Evolutionary conservation across 2,113 vertebrate genomes (phyloP), one percentile per base, ranked within the genome.

Genomic region (Passer domesticus): DNA sequence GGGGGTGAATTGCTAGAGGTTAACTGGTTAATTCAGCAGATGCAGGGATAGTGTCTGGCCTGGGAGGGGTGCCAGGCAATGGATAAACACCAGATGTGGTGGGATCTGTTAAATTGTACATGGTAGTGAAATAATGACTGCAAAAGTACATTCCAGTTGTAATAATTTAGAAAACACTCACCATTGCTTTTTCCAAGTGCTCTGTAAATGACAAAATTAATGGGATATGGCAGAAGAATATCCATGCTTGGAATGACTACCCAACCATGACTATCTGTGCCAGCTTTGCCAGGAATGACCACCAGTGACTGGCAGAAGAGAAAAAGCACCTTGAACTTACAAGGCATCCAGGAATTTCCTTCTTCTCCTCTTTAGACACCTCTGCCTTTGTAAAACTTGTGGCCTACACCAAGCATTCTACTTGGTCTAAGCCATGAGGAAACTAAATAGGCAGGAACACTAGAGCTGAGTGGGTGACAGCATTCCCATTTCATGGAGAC

Each of bases 41-140:
- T 81, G 52, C 47, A 70, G 70, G 58, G 25, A 13, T 33, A 17
- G 27, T 62, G 63, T 19, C 31, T 18, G 75, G 15, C 33, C 22
- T 66, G 53, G 47, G 39, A 80, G 11, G 28, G 15, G 35, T 28
- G 43, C 44, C 70, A 85, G 56, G 56, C 73, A 76, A 44, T 15
- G 7, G 30, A 55, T 31, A 24, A 50, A 64, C 52, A 46, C 37
- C 2, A 19, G 50, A 67, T 0, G 0, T 19, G 70, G 35, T 49
- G 21, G 9, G 10, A 11, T n/a, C 18, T 8, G 19, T 30, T 50
- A 3, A n/a, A 75, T 1, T 13, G 49, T 27, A 11, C 0, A 0
- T 21, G 33, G 30, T 2, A 23, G 11, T 24, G 39, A 67, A 80
- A 55, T 52, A 41, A 72, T 24, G 35, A 19, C 7, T 67, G 41